Conservation (phyloP, 2,113 vertebrate genomes). For the Columbina picui region DNA sequence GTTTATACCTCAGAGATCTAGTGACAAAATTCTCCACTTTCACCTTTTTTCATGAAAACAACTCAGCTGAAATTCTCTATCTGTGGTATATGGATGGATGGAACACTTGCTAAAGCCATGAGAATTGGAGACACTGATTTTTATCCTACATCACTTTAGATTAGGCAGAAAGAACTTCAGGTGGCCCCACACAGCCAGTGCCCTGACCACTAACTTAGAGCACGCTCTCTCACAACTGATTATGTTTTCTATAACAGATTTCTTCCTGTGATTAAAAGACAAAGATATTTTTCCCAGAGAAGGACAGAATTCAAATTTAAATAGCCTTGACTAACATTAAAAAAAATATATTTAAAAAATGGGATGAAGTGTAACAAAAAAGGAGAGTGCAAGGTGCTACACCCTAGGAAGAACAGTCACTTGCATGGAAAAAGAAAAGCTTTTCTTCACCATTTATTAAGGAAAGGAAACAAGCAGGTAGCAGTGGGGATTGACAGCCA, state of each 20-base stretch:
- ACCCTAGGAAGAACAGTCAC: background rate
- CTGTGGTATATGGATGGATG: background rate
- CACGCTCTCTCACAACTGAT: background rate
- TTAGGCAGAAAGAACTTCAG: background rate
- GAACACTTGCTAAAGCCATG: background rate
- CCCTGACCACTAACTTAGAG: background rate
- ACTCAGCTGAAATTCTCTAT: background rate
- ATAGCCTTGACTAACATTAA: background rate
- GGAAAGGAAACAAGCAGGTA: background rate
- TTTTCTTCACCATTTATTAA: background rate
- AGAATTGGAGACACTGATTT: background rate
- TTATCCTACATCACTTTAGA: background rate
- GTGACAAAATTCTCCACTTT: background rate
- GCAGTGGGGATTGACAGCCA: background rate
- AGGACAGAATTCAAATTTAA: background rate
- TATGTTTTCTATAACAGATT: background rate
- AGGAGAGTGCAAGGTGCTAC: background rate
- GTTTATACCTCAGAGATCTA: background rate
- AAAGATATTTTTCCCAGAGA: background rate
- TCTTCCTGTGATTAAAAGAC: background rate
- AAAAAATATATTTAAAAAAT: background rate
- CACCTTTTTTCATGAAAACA: background rate
- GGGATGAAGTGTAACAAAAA: background rate
- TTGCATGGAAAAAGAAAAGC: background rate
- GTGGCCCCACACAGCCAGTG: accelerated